Base-by-base conservation (phyloP, 2,113 vertebrate genomes). In the Dolichotis patagonum region DNA sequence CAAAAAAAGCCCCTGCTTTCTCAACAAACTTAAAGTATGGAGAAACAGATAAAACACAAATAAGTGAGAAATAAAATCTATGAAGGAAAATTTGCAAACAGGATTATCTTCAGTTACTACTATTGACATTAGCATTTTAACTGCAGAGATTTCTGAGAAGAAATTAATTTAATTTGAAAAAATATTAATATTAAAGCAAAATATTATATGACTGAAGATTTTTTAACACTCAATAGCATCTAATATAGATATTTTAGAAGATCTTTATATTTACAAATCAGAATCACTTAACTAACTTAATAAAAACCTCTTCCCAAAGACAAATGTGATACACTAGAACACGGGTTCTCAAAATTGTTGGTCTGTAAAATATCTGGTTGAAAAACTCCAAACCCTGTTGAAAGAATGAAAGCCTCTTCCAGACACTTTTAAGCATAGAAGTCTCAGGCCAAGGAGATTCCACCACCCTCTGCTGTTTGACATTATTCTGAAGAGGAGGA, bases 81-180 rank as follows among this genome's bases (percentile, higher is more conserved):
- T 8, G 19, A 41, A 71, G 38, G 69, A 62, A 52, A 30, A 52
- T 67, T 77, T 43, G 22, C 52, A 52, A 89, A n/a, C 11, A 60
- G 77, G 28, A 62, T 78, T 80, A 46, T 87, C 60, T 95, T 62
- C 56, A 7, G 46, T 60, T 49, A 38, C 58, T 56, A 12, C 16
- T 24, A 88, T 16, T 63, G 28, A 62, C 63, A 62, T 92, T 71
- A 82, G 46, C 9, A 52, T 86, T 78, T 52, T 85, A 88, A 43
- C 26, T 65, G 43, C 32, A 71, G 65, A 73, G 19, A 2, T 82
- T 85, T 93, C 88, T 43, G 56, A 69, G 20, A 96, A 87, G 87
- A 95, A 87, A 89, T 20, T n/a, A 17, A 90, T 87, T 92, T 91
- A 63, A 94, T 89, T 95, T 14, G 75, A 60, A 86, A 56, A 95